Evolutionary conservation across 2,888 invertebrate genomes (phyloP).

Genomic region (Hedya salicella): DNA sequence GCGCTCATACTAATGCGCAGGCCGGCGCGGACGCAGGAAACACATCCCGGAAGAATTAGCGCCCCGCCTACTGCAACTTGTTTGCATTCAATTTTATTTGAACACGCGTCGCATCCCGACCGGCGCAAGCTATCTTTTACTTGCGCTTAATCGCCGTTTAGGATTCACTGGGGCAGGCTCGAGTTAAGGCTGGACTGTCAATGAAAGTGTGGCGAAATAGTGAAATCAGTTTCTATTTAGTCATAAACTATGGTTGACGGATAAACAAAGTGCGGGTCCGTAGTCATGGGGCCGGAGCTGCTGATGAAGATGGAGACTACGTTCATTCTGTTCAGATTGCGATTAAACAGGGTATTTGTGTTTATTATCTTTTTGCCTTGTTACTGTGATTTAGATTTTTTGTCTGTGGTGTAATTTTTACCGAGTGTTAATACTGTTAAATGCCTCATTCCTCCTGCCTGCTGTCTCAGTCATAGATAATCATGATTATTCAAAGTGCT

Average conservation of each 20-base stretch:
- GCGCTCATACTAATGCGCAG: constrained; percentile 66
- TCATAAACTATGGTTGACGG: constrained; percentile 50
- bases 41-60: constrained; percentile 83
- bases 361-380: constrained; percentile 12
- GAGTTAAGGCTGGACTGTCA: constrained; percentile 42
- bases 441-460: too few species aligned
- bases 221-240: constrained; percentile 60
- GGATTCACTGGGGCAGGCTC: constrained; percentile 51
- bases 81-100: constrained; percentile 62
- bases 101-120: constrained; percentile 29
- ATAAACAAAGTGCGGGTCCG: constrained; percentile 48
- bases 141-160: constrained; percentile 50
- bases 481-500: too few species aligned
- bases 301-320: constrained; percentile 61
- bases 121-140: constrained; percentile 45
- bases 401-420: constrained; percentile 16
- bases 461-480: too few species aligned
- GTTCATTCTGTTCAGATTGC: constrained; percentile 61
- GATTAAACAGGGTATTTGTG: constrained; percentile 65
- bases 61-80: constrained; percentile 63
- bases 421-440: too few species aligned
- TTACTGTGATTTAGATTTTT: not conserved
- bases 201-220: constrained; percentile 72
- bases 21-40: constrained; percentile 71
- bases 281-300: constrained; percentile 54